These are phyloP conservation scores for Pomatorhinus ruficollis DNA, from an alignment of 2,113 vertebrate genomes.

Conservation along the genomic window DNA sequence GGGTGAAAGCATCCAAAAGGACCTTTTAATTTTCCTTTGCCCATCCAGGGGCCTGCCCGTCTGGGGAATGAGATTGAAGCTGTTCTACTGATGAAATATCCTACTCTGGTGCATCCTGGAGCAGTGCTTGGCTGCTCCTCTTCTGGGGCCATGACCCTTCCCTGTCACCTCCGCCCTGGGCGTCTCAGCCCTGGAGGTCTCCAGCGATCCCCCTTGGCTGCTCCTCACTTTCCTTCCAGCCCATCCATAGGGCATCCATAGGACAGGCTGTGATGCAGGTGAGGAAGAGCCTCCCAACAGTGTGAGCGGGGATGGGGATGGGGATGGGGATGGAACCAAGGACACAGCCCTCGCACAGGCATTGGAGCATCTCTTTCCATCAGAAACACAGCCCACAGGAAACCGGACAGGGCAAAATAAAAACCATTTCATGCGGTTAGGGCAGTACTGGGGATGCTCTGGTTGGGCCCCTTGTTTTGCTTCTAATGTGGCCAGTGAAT, in stretches of 20 bases:
- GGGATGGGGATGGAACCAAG: not conserved
- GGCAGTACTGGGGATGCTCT: not conserved
- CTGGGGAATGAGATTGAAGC: not conserved
- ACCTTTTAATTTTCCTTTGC: not conserved
- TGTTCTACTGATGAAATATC: not conserved
- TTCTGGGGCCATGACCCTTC: not conserved
- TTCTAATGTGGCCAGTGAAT: not conserved
- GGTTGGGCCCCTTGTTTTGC: not conserved
- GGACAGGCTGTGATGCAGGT: not conserved
- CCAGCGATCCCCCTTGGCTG: rapidly evolving
- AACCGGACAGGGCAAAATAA: not conserved
- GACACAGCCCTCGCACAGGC: not conserved
- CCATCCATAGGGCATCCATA: not conserved
- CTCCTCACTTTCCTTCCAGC: not conserved
- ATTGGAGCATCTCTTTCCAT: rapidly evolving
- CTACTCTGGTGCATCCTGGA: not conserved
- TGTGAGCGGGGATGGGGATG: not conserved
- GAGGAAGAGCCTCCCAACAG: rapidly evolving
- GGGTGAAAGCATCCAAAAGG: not conserved
- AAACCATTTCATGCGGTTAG: not conserved
- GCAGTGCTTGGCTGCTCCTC: not conserved
- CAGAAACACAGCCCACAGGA: not conserved
- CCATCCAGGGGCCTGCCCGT: rapidly evolving
- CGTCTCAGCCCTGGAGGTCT: too few species aligned
- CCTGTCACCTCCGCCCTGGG: too few species aligned